Percentiles rank a stretch among this genome's conserved stretches.
Evolutionary conservation across 2,888 invertebrate species (phyloP).

Genomic region (Clostera curtula): DNA sequence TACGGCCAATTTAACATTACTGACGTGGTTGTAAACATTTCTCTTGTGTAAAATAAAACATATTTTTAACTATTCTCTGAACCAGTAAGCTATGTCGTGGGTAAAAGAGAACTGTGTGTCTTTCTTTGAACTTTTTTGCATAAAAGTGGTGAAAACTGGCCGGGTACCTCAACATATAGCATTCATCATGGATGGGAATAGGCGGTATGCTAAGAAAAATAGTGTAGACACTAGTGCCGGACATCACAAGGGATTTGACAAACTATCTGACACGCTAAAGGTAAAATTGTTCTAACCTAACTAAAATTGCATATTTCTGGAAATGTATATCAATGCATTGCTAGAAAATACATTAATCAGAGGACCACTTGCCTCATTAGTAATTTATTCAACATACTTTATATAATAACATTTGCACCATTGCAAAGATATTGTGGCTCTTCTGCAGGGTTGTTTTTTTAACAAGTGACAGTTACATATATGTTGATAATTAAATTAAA

Average conservation of each 20-base stretch:
- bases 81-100: constrained; percentile 75
- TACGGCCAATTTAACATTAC: too few relatives aligned
- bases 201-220: constrained; percentile 90
- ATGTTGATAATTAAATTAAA: too few relatives aligned
- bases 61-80: neutral
- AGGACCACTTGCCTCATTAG: too few relatives aligned
- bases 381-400: too few relatives aligned
- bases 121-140: constrained; percentile 84
- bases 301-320: too few relatives aligned
- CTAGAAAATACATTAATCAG: too few relatives aligned
- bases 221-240: constrained; percentile 85
- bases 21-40: neutral
- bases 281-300: constrained; percentile 48
- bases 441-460: too few relatives aligned
- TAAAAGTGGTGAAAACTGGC: constrained; percentile 83
- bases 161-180: constrained; percentile 93
- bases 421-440: too few relatives aligned
- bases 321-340: too few relatives aligned
- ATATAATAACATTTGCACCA: too few relatives aligned
- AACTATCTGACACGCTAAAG: constrained; percentile 85
- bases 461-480: too few relatives aligned
- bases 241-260: constrained; percentile 89
- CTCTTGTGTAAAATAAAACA: neutral
- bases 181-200: constrained; percentile 99
- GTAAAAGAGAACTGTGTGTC: constrained; percentile 82